These are phyloP conservation scores for Hartigia nigra DNA, from an alignment of 2,888 invertebrate genomes.

Conservation along the genomic window DNA sequence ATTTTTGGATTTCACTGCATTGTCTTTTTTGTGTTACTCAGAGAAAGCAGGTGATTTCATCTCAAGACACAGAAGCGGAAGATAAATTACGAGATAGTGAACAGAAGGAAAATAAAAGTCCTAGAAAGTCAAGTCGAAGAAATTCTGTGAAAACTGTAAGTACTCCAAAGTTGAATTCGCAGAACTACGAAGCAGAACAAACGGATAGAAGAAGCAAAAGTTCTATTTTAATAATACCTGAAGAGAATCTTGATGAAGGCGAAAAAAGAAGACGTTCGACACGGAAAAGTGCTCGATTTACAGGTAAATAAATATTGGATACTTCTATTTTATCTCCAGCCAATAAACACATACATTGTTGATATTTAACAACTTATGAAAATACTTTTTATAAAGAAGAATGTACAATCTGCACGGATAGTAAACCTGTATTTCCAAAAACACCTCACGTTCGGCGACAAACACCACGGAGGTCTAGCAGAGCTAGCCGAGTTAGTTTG, in stretches of 20 bases:
- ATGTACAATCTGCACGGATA: constrained; percentile 26
- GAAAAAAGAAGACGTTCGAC: constrained; percentile 28
- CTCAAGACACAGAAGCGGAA: constrained; percentile 6
- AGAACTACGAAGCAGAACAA: background rate
- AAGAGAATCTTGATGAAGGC: background rate
- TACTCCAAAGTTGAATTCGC: background rate
- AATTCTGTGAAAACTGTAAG: background rate
- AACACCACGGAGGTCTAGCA: background rate
- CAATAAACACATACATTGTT: constrained; percentile 8
- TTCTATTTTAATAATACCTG: background rate
- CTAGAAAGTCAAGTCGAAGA: background rate
- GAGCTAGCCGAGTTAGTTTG: background rate
- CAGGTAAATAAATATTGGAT: constrained; percentile 26
- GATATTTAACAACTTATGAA: constrained; percentile 2
- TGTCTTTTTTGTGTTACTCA: background rate
- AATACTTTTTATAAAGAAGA: constrained; percentile 30
- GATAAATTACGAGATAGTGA: constrained; percentile 2
- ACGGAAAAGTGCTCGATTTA: constrained; percentile 40
- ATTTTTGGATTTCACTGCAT: background rate
- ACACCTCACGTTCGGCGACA: constrained; percentile 35
- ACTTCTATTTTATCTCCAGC: constrained; percentile 10
- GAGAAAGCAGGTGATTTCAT: background rate
- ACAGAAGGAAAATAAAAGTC: constrained; percentile 22
- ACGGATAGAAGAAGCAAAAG: background rate
- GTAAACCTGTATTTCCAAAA: constrained; percentile 30